Base-by-base conservation (phyloP, 1,140 invertebrate species). In the Adelges cooleyi region DNA sequence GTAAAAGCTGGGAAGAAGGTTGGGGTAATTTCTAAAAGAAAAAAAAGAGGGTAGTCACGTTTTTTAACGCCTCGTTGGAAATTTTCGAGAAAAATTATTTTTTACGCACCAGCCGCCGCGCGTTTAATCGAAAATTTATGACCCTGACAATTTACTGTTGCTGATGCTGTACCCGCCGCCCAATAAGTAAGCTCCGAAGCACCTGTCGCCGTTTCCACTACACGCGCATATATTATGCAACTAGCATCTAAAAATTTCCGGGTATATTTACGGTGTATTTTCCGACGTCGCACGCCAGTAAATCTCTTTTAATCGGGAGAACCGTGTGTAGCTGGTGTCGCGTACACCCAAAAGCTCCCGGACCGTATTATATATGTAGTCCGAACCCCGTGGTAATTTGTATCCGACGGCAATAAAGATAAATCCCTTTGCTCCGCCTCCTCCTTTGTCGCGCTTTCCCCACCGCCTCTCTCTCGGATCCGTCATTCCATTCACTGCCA, bases 291-390 rank as follows among this genome's bases (percentile, higher is more conserved):
- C 29, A 33, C 10, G 6, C 29, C 18, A 36, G 18, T 53, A 56
- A 56, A 56, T 56, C 38, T 18, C n/a, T 56, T 56, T 56, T 27
- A 44, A 56, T 56, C 38, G 53, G 17, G 4, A 48, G 20, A 40
- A 13, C 20, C 20, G 15, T 33, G n/a, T 49, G 18, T 33, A 5
- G 17, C 17, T 38, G 20, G 11, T 54, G 33, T 38, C 38, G 38
- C 20, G 22, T 20, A 11, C 23, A 25, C 38, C 13, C 11, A 42
- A 56, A 56, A 23, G 42, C 36, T 25, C 8, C 0, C 51, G 17
- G 20, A 4, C 36, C 11, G n/a, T n/a, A n/a, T n/a, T n/a, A n/a
- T n/a, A n/a, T n/a, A n/a, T n/a, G 11, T 33, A 33, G 29, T 33
- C 29, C 15, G 3, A 22, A 56, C 15, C 13, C 2, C n/a, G n/a